These are phyloP conservation scores for Alectura lathami DNA, from an alignment of 2,113 vertebrate species.

Conservation along the genomic window DNA sequence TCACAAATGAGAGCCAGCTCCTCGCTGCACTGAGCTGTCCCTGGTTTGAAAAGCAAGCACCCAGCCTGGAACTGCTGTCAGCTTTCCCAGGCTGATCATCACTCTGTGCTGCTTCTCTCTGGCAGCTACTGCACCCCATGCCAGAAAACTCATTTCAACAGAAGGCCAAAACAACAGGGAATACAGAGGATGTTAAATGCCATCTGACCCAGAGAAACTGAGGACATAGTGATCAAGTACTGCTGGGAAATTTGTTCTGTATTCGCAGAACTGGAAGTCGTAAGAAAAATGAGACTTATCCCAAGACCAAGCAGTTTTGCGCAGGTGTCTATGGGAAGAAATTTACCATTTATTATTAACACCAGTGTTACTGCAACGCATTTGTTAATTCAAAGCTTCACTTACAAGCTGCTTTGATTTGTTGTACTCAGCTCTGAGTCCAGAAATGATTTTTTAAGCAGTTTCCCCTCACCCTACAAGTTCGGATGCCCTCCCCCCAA, in stretches of 20 bases:
- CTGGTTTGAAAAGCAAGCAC: neutral
- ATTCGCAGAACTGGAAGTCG: neutral
- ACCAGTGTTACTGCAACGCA: neutral
- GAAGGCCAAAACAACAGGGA: neutral
- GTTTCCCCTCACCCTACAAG: neutral
- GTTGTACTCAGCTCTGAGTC: neutral
- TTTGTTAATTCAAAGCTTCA: neutral
- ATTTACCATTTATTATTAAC: neutral
- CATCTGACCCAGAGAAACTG: neutral
- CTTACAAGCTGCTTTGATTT: constrained; percentile 4
- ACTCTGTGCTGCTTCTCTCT: rapidly evolving
- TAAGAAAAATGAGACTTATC: neutral
- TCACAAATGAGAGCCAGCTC: neutral
- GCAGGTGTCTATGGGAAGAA: neutral
- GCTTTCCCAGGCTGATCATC: neutral
- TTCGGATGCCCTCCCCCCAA: neutral
- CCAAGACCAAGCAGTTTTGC: neutral
- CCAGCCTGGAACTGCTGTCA: neutral
- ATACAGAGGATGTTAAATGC: neutral
- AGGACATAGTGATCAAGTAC: neutral
- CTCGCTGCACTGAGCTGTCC: neutral
- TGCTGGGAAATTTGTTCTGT: neutral
- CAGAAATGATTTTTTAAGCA: neutral
- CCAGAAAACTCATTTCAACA: neutral
- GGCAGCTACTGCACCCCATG: too few relatives aligned